Evolutionary conservation across 2,113 vertebrate genomes (phyloP), one percentile per base, ranked within the genome.

Genomic region (Peromyscus leucopus): DNA sequence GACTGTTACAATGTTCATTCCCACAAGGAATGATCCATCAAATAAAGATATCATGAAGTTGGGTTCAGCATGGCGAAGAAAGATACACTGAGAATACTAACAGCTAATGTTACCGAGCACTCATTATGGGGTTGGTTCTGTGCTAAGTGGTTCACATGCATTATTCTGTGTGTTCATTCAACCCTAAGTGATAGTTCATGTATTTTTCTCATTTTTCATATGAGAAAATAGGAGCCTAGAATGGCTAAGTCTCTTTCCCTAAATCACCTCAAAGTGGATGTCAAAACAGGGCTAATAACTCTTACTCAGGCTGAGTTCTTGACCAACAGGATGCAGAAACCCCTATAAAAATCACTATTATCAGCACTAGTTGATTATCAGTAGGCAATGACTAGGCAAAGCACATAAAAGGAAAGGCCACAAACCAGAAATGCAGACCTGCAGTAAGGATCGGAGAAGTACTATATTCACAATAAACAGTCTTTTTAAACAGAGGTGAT

Each of bases 11-110:
- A 72, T 67, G 21, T 94, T 80, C 36, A 63, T 95, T 89, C 26
- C 17, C 63, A 88, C 42, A n/a, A 84, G 26, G 6, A 67, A 4
- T 84, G 55, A 87, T 51, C 31, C 82, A 13, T 78, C 36, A 95
- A 79, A 72, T 82, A 36, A 89, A 79, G 12, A 67, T 61, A 71
- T 72, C 94, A 65, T 93, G 74, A 94, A 94, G 93, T 48, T 87
- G 16, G 7, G 13, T 48, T 94, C 48, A 94, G 22, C 4, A 84
- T 10, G 1, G 2, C 89, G 48, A 94, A 94, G 67, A 61, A 36
- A 91, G 63, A 80, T 71, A 61, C 2, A 46, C 82, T 67, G 17
- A 42, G 69, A 87, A 96, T 82, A 21, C 69, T 57, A 91, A 94
- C 22, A 39, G 33, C 31, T 96, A 80, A 86, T 12, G n/a, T 76